A percentile compares a stretch with the other conserved stretches of the same genome.
These are phyloP conservation scores for Mizuhopecten yessoensis DNA, from an alignment of 1,140 invertebrate species.

Conservation along the genomic window DNA sequence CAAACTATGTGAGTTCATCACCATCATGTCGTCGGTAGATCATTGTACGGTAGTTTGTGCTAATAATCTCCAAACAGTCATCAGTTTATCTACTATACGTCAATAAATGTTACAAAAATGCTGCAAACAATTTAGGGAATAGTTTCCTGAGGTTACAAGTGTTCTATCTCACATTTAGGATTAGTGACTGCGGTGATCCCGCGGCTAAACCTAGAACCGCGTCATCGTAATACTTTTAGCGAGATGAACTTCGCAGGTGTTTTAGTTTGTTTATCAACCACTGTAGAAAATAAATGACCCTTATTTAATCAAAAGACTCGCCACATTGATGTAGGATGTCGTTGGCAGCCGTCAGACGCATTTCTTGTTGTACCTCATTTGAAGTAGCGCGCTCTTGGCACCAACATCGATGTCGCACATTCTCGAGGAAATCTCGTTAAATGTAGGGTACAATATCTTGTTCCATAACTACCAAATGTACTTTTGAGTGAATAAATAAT, in stretches of 20 bases:
- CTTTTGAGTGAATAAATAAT: background rate
- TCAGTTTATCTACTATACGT: background rate
- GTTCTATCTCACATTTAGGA: background rate
- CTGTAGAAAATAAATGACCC: slow-evolving; percentile 1
- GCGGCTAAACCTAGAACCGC: background rate
- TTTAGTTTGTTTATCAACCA: background rate
- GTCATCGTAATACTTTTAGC: background rate
- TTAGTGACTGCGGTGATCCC: background rate
- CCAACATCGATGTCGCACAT: background rate
- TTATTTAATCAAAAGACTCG: slow-evolving; percentile 20
- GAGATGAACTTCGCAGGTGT: background rate
- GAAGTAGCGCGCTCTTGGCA: slow-evolving; percentile 1
- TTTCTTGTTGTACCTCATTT: slow-evolving; percentile 27
- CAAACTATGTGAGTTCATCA: no score
- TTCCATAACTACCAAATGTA: background rate
- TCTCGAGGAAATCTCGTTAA: slow-evolving; percentile 19
- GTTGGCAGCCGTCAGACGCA: background rate
- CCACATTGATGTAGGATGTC: slow-evolving; percentile 25
- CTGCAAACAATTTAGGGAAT: background rate
- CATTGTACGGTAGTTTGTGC: no score
- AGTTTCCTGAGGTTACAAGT: background rate
- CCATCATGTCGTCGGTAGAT: no score
- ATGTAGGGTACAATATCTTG: background rate
- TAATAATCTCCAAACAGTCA: no score
- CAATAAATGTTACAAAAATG: background rate